Evolutionary conservation across 2,797 vertebrate species (phyloP), one percentile per base, ranked within the genome.

Genomic region (Rhinatrema bivittatum): DNA sequence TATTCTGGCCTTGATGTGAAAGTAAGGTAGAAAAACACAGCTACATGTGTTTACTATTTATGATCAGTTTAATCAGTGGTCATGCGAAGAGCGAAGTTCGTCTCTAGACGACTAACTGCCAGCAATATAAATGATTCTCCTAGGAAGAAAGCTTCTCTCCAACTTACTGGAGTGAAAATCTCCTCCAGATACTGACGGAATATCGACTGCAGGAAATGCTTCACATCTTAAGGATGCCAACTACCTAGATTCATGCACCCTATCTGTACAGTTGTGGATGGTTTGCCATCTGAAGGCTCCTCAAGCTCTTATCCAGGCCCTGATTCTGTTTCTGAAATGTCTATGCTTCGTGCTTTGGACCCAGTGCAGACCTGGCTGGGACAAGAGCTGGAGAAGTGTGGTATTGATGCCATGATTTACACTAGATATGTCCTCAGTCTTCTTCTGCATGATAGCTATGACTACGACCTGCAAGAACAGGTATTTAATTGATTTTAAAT

Each of bases 341-440:
- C 96, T 79, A 82, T 97, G 79, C 87, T 97, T 72, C 96, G 94
- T 77, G 95, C 94, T 25, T 80, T 99, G 81, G 95, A 90, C 74
- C 96, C 96, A 54, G 95, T 99, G 69, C 95, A 99, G 84, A 97
- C 91, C 86, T 99, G 96, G 96, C 90, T 99, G 64, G 94, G 94
- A 68, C 96, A 99, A 78, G 96, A 99, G 90, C 88, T 99, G 50
- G 96, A 99, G 87, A 99, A 99, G 80, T 99, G 96, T 77, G 96
- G 96, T 85, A 98, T 99, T 34, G 96, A 99, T 74, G 95, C 95
- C 74, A 88, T 99, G 91, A 92, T 99, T 73, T 99, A 99, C 74
- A 97, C 94, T 62, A 90, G 96, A 69, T 98, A 99, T 32, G 89
- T 99, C 74, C 93, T 99, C 72, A 98, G 95, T 77, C 92, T 99